Conservation (phyloP, 2,113 vertebrate genomes). For the Tachysurus vachellii region DNA sequence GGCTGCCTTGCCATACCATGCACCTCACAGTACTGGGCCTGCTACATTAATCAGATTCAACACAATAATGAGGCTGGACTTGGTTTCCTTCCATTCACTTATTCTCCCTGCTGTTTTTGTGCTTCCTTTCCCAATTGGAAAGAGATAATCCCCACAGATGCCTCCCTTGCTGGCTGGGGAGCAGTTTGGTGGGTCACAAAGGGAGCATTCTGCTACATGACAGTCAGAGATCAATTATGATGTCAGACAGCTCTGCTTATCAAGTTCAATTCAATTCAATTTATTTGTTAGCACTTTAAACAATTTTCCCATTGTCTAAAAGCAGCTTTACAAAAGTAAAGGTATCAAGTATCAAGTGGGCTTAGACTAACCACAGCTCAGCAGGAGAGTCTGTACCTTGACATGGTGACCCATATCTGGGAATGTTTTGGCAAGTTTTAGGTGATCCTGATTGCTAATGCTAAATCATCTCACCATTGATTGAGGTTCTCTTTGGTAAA, state of each 20-base stretch:
- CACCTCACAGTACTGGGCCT: not conserved
- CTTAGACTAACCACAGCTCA: not conserved
- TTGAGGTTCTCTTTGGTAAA: not conserved
- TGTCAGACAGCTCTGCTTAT: not conserved
- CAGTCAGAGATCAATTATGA: not conserved
- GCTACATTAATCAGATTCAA: not conserved
- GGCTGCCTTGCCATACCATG: not conserved
- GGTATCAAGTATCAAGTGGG: not conserved
- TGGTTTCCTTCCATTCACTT: not conserved
- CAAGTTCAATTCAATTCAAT: no score
- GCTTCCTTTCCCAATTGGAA: not conserved
- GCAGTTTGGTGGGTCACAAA: not conserved
- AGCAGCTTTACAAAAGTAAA: no score
- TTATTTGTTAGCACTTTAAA: no score
- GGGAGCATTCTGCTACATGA: not conserved
- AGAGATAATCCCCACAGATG: not conserved
- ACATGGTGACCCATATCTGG: no score
- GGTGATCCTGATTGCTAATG: not conserved
- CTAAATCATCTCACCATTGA: not conserved
- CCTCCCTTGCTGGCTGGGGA: not conserved
- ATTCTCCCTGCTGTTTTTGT: not conserved
- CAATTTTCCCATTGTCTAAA: no score
- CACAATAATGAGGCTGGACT: not conserved
- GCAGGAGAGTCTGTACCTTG: not conserved
- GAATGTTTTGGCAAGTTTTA: not conserved